Conservation (phyloP, 2,113 vertebrate species). For the Nannospalax galili region DNA sequence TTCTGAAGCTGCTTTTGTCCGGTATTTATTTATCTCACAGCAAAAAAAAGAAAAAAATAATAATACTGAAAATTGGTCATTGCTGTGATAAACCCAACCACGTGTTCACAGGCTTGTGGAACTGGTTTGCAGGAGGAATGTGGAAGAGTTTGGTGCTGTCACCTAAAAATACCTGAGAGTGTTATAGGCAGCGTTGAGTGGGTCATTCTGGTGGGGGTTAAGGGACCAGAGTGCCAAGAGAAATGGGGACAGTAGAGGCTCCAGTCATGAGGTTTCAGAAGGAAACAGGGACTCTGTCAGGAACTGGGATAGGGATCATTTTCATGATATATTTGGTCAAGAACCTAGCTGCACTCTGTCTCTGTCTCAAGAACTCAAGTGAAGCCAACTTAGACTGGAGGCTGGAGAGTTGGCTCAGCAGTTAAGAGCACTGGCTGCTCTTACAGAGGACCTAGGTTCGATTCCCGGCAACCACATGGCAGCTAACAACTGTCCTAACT, state of each 20-base stretch:
- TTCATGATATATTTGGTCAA: neutral
- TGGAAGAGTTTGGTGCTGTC: neutral
- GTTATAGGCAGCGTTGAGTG: neutral
- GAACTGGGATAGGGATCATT: too few relatives aligned
- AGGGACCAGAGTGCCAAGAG: neutral
- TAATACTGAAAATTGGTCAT: too few relatives aligned
- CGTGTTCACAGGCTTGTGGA: neutral
- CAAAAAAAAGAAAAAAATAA: neutral
- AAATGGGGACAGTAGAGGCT: neutral
- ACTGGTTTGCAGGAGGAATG: neutral
- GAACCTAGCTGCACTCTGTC: neutral
- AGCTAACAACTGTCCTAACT: too few relatives aligned
- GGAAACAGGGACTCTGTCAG: neutral
- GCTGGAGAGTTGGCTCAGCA: neutral
- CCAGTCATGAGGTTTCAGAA: neutral
- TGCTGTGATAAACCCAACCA: neutral
- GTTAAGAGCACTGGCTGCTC: too few relatives aligned
- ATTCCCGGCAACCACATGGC: too few relatives aligned
- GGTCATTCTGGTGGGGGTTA: neutral
- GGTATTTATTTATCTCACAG: neutral
- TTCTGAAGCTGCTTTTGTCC: neutral
- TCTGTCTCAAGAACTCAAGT: too few relatives aligned
- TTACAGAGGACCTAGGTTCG: too few relatives aligned
- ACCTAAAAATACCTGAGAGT: neutral
- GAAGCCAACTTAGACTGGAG: neutral